Conservation (phyloP, 1,140 invertebrate genomes). For the Ruditapes philippinarum region DNA sequence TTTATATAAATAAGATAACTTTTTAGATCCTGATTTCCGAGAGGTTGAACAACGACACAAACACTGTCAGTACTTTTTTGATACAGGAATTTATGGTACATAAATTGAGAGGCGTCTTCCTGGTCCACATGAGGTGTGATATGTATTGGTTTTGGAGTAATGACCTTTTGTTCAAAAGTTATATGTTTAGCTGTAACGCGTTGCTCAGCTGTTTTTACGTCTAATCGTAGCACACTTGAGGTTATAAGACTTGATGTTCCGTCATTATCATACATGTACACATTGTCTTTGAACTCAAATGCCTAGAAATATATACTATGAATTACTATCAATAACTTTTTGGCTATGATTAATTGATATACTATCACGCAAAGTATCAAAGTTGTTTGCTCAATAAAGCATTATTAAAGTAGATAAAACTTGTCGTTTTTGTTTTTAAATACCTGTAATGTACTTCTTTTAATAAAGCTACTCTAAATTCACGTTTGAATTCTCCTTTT, state of each 20-base stretch:
- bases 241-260: constrained; percentile 35
- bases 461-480: too few species aligned
- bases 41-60: constrained; percentile 11
- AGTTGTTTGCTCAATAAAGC: neutral
- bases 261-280: constrained; percentile 47
- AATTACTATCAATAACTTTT: neutral
- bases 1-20: neutral
- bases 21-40: neutral
- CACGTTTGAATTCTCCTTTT: too few species aligned
- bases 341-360: neutral
- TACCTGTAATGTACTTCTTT: neutral
- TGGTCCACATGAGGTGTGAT: neutral
- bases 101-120: constrained; percentile 42
- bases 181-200: neutral
- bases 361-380: neutral
- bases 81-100: constrained; percentile 40
- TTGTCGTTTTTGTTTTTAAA: neutral
- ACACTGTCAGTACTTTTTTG: constrained; percentile 10
- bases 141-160: neutral
- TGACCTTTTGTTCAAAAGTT: constrained; percentile 37
- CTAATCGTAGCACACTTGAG: constrained; percentile 8
- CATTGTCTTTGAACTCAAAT: constrained; percentile 36
- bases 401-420: neutral
- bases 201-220: neutral
- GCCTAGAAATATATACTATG: neutral